A percentile compares a stretch with the other conserved stretches of the same genome.
Conservation (phyloP, 2,888 invertebrate species). For the Strigamia transsilvanica region DNA sequence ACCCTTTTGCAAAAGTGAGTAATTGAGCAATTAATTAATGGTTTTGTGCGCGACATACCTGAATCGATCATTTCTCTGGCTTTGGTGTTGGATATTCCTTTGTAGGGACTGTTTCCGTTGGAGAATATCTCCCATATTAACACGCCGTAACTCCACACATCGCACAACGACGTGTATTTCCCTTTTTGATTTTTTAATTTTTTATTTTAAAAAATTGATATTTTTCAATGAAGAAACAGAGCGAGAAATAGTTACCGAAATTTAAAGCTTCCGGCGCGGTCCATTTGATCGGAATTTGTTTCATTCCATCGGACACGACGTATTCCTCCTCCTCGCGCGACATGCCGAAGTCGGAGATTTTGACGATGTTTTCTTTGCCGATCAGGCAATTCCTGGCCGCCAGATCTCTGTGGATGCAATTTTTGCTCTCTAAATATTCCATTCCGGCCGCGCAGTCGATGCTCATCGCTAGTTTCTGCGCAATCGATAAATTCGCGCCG, state of each 20-base stretch:
- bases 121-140: constrained; percentile 97
- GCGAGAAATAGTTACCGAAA: constrained; percentile 71
- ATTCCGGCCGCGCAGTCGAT: constrained; percentile 93
- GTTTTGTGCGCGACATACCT: constrained; percentile 74
- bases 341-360: constrained; percentile 99
- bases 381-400: constrained; percentile 94
- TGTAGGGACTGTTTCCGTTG: constrained; percentile 90
- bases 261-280: constrained; percentile 96
- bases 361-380: constrained; percentile 82
- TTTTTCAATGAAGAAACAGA: too few relatives aligned
- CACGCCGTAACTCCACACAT: constrained; percentile 97
- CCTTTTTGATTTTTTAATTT: too few relatives aligned
- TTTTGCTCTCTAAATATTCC: constrained; percentile 93
- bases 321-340: constrained; percentile 96
- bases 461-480: constrained; percentile 85
- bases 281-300: constrained; percentile 99
- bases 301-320: constrained; percentile 96
- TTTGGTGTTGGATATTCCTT: constrained; percentile 91
- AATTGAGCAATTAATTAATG: neutral
- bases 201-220: constrained; percentile 58
- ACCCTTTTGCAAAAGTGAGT: constrained; percentile 70
- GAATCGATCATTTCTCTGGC: constrained; percentile 93
- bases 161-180: constrained; percentile 92
- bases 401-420: constrained; percentile 92
- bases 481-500: constrained; percentile 71